Base-by-base conservation (phyloP, 1,140 invertebrate genomes). In the Tigriopus japonicus region DNA sequence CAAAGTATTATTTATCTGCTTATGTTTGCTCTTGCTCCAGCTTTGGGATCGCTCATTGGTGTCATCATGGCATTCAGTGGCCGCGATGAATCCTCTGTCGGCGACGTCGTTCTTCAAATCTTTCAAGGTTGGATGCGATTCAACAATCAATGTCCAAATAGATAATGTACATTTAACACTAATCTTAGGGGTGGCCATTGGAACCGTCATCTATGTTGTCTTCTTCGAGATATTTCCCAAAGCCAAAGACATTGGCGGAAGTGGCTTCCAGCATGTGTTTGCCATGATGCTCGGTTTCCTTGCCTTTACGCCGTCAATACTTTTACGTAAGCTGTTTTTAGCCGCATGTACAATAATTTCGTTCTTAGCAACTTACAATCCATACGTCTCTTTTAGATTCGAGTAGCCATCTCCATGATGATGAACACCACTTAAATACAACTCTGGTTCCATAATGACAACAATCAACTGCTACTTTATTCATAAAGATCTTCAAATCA, bases 161-260 rank as follows among this genome's bases (percentile, higher is more conserved):
- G n/a, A n/a, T n/a, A n/a, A n/a, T n/a, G n/a, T n/a, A n/a, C n/a
- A n/a, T n/a, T n/a, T n/a, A n/a, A n/a, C n/a, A n/a, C n/a, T n/a
- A n/a, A n/a, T n/a, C n/a, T n/a, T 88, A 67, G 86, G 85, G 12
- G 78, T 89, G 71, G 86, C 86, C 0, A 84, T 84, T 51, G 87
- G 87, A 21, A 90, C 87, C 0, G 74, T 91, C 9, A 75, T 90
- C 0, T 90, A 89, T 68, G 86, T 91, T 35, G 85, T 88, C 1
- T 91, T 90, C 77, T 89, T 91, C 69, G 87, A 90, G 72, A 86
- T 91, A 40, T 75, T 89, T 17, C 56, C 56, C 1, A 58, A 58
- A 62, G 64, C 28, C n/a, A 58, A 58, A 41, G 23, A 23, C 6
- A 42, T 58, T 40, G 56, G 56, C 6, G 45, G 45, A 21, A 49